Base-by-base conservation (phyloP, 2,888 invertebrate species). In the Eustalomyia histrio region DNA sequence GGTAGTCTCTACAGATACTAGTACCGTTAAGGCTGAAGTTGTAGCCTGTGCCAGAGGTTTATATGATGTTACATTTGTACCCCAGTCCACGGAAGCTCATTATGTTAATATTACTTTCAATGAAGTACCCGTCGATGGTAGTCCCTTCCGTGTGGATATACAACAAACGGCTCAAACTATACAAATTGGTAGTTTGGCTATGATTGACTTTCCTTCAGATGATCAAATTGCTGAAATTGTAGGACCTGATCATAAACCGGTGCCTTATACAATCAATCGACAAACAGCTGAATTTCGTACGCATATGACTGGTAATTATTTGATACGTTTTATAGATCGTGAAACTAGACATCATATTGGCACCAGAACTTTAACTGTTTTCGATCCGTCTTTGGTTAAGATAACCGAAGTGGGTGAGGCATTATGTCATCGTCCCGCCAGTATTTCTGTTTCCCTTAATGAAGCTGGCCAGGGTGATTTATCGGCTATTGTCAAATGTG, bases 51-150 rank as follows among this genome's bases (percentile, higher is more conserved):
- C 97, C 2, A 93, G 97, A 29, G 97, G 97, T 0, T 92, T 97
- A 0, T 97, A 97, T 88, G 97, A 97, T 87, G 97, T 97, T 2
- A 97, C 97, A 0, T 97, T 97, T 89, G 94, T 97, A 21, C 97
- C 98, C 0, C 96, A 97, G 88, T 95, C 96, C n/a, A 93, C 95
- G 35, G 95, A 96, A 85, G 94, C 97, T 8, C 97, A 98, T 90
- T 97, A 95, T 85, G 97, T 98, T 14, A 97, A 97, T 80, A 97
- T 98, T 83, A 97, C 97, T 0, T 98, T 98, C 91, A 98, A 98
- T 88, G 97, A 97, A 86, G 96, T 97, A 87, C 93, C 96, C 33
- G 97, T 97, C 2, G 95, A 96, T 74, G 97, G 97, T 24, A 97
- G 96, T 90, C 97, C 97, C 10, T 97, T 97, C 91, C 95, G 96